phyloP scores from a whole-genome alignment of 2,888 invertebrate species.

The Lomographa bimaculata region DNA sequence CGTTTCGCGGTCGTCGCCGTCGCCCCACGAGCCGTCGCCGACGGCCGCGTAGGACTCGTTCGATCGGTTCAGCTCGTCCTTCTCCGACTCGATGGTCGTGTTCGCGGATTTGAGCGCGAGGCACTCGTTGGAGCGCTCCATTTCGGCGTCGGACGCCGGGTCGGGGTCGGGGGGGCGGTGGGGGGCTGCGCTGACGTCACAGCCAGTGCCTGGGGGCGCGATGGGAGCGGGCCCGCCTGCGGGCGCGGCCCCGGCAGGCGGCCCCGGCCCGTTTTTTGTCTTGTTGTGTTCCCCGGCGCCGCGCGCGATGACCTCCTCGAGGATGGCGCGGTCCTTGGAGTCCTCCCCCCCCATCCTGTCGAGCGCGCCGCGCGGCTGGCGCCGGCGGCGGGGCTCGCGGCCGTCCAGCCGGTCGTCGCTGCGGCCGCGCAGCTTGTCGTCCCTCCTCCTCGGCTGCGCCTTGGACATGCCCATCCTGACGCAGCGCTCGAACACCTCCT shows the following conservation, averaged over 20 bases:
- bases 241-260: conserved; percentile 87
- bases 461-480: conserved; percentile 88
- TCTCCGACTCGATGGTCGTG: conserved; percentile 63
- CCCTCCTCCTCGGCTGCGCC: conserved; percentile 2
- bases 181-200: conserved; percentile 43
- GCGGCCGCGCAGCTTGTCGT: conserved; percentile 38
- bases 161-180: background rate
- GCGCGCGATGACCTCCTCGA: conserved; percentile 87
- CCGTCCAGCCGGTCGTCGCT: conserved; percentile 50
- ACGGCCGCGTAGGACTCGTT: conserved; percentile 78
- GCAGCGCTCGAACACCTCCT: conserved; percentile 88
- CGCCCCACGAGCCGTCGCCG: conserved; percentile 69
- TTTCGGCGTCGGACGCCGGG: conserved; percentile 41
- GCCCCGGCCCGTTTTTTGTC: conserved; percentile 90
- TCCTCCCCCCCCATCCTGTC: conserved; percentile 57
- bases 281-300: conserved; percentile 60
- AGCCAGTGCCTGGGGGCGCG: conserved; percentile 73
- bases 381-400: conserved; percentile 33
- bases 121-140: conserved; percentile 72
- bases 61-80: conserved; percentile 69
- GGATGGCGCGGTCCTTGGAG: conserved; percentile 54
- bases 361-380: conserved; percentile 39
- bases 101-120: conserved; percentile 64
- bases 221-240: conserved; percentile 69
- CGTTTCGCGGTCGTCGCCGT: conserved; percentile 36